Base-by-base conservation (phyloP, 2,888 invertebrate genomes). In the Parnassius apollo region DNA sequence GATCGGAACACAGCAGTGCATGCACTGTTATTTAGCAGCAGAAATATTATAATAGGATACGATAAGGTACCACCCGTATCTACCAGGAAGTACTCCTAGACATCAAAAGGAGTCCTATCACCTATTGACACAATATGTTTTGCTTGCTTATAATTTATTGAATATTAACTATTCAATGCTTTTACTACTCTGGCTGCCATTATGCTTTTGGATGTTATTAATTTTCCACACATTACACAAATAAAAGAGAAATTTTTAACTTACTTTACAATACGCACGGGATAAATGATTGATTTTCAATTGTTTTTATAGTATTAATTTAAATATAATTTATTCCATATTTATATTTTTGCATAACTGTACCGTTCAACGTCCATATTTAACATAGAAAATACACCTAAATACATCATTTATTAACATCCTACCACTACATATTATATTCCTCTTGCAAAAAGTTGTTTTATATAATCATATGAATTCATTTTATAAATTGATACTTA, bases 381-480 rank as follows among this genome's bases (percentile, higher is more conserved):
- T 46, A 63, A 55, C 56, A 59, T 59, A 59, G 59, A 59, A 56
- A 56, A 63, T 56, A 59, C 59, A 63, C 22, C 59, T 63, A 59
- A 59, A 13, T 63, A 59, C 56, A 63, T 57, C 45, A 49, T 51
- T 51, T 45, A 42, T 42, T 42, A 63, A 62, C 58, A 54, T 13
- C 18, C 63, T 63, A 63, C 59, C 3, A 48, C 63, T 63, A 63
- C 51, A 13, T 59, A 63, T 48, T 63, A 13, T 56, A 63, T 48
- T 63, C 51, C 63, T 63, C 59, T 63, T 63, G 63, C 63, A 63
- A 59, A 63, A 51, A 45, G 58, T 57, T 58, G 44, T 51, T 51
- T 59, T 55, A n/a, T 51, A 51, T 59, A 56, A 50, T 18, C 51
- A 56, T 56, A 59, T 59, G 50, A 63, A 59, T 59, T 63, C 59